These are phyloP conservation scores for Calephelis virginiensis DNA, from an alignment of 1,140 invertebrate genomes.

Conservation along the genomic window DNA sequence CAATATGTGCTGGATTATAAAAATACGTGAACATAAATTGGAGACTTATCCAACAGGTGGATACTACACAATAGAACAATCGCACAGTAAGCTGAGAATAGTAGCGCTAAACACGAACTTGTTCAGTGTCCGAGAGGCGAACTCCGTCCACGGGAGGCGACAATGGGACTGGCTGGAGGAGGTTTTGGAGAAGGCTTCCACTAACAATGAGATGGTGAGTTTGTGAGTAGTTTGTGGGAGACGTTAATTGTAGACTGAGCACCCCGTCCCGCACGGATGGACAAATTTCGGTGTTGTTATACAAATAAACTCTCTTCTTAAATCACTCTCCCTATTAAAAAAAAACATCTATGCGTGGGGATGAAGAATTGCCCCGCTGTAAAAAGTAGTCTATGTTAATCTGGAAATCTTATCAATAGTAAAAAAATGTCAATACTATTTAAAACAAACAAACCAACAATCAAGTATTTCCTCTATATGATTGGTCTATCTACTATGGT, in stretches of 20 bases:
- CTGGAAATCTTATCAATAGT: too few species aligned
- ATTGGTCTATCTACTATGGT: too few species aligned
- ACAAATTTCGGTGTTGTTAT: too few species aligned
- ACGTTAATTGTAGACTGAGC: neutral
- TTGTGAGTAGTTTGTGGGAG: neutral
- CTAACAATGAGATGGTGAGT: conserved; percentile 88
- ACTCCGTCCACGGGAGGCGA: conserved; percentile 60
- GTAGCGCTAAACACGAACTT: conserved; percentile 94
- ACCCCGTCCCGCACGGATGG: too few species aligned
- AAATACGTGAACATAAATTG: neutral
- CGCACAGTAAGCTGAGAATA: conserved; percentile 87
- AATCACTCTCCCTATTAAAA: too few species aligned
- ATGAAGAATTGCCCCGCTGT: too few species aligned
- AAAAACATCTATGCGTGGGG: too few species aligned
- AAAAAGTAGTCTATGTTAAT: too few species aligned
- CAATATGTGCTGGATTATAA: neutral
- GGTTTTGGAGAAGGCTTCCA: conserved; percentile 84
- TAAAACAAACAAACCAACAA: too few species aligned
- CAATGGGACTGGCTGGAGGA: conserved; percentile 91
- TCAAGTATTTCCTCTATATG: too few species aligned
- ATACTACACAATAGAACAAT: conserved; percentile 92
- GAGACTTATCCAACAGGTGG: conserved; percentile 80
- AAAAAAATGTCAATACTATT: too few species aligned
- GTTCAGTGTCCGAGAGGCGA: conserved; percentile 57
- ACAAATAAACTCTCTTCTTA: too few species aligned